Percentiles rank a stretch among this genome's conserved stretches.
Conservation (phyloP, 2,797 vertebrate species). For the Enteromius anoplus region DNA sequence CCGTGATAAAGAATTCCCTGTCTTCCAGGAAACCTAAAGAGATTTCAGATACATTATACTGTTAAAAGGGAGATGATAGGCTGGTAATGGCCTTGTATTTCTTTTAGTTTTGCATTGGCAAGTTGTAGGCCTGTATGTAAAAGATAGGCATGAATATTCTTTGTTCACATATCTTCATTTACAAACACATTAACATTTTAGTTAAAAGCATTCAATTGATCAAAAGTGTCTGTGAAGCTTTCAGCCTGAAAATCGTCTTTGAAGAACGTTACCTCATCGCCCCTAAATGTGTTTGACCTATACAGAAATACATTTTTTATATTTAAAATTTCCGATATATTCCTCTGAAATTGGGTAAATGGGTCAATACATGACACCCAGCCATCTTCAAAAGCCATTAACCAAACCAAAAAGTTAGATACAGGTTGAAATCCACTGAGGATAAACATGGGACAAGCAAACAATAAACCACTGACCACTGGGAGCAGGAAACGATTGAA, state of each 20-base stretch:
- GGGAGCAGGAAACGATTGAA: not conserved
- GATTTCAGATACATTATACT: not conserved
- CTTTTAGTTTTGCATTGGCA: not conserved
- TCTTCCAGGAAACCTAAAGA: slow-evolving; percentile 20
- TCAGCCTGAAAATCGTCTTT: not conserved
- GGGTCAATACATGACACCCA: not conserved
- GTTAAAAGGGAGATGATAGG: not conserved
- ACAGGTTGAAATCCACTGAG: not conserved
- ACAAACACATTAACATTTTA: not conserved
- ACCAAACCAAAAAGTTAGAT: not conserved
- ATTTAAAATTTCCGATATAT: not conserved
- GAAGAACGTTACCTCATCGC: too few species aligned
- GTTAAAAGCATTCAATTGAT: not conserved
- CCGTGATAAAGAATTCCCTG: slow-evolving; percentile 3
- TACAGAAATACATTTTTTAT: not conserved
- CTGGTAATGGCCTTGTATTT: slow-evolving; percentile 3
- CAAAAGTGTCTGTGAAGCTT: not conserved
- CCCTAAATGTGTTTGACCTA: not conserved
- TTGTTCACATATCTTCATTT: not conserved
- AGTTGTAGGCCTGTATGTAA: not conserved
- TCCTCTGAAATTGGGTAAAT: not conserved
- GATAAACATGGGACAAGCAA: not conserved
- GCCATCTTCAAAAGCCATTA: not conserved
- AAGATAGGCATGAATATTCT: not conserved
- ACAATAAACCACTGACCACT: not conserved